Evolutionary conservation across 2,888 invertebrate genomes (phyloP), one percentile per base, ranked within the genome.

Genomic region (Polyploca ridens): DNA sequence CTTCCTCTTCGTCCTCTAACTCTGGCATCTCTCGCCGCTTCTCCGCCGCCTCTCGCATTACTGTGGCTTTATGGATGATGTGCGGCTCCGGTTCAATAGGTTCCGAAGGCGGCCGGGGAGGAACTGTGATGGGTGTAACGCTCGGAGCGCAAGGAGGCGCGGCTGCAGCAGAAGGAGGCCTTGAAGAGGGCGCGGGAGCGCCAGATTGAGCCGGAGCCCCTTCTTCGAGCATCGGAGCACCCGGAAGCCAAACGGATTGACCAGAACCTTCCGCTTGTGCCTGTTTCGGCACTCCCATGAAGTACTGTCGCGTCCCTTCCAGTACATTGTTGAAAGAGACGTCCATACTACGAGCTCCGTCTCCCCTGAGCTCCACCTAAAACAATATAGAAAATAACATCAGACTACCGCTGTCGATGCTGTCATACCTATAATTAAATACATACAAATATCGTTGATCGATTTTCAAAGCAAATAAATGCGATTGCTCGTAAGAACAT

Each of bases 291-390:
- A 97, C 94, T 87, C 97, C 97, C 95, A 97, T 96, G 91, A 97
- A 97, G 94, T 96, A 97, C 95, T 97, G 97, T 88, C 97, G 96
- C 88, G 96, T 96, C 92, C 96, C 97, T 95, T 97, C 96, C 95
- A 97, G 94, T 93, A 97, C 96, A 96, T 97, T 97, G 93, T 96
- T 96, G 94, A 92, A 89, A 93, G 95, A 95, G 91, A 95, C 96
- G 95, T 97, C 97, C 97, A 97, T 97, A 94, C 95, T 96, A 94
- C 92, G 86, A 77, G 74, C 72, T 80, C 84, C 85, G 80, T 78
- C 82, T 80, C 76, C 83, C 77, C 75, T 83, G 73, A 77, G 74
- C 78, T 82, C 84, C 80, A 81, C 84, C 91, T 92, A 85, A 64
- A 88, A 87, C 74, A 79, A 76, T 75, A 69, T 58, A 70, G 67